phyloP scores from a whole-genome alignment of 2,113 vertebrate species.

The Pachycephala philippinensis region DNA sequence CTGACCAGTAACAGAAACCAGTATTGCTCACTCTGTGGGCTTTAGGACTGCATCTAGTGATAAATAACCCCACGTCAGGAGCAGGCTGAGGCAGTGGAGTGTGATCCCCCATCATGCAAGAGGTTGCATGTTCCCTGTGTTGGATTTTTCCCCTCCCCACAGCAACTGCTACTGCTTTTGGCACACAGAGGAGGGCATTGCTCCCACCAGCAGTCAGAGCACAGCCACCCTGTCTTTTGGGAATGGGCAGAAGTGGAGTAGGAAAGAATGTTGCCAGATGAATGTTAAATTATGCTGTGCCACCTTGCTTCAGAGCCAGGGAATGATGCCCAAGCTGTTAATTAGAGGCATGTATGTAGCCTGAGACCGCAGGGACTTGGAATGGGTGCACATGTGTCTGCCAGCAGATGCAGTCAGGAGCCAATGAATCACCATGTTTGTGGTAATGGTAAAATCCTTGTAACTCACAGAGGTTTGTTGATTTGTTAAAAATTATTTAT shows the following conservation, averaged over 20 bases:
- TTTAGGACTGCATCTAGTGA: not conserved
- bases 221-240: not conserved
- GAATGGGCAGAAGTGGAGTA: not conserved
- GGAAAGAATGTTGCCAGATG: not conserved
- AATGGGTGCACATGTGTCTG: not conserved
- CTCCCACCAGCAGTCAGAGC: not conserved
- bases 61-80: not conserved
- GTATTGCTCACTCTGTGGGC: not conserved
- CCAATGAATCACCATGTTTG: not conserved
- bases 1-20: not conserved
- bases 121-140: rapidly evolving
- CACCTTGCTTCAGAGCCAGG: not conserved
- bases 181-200: not conserved
- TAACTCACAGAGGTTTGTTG: not conserved
- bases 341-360: not conserved
- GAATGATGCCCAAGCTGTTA: not conserved
- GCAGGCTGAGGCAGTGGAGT: not conserved
- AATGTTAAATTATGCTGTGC: not conserved
- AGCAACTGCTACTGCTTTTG: not conserved
- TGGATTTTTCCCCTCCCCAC: not conserved
- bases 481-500: not conserved
- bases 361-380: not conserved
- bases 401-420: not conserved
- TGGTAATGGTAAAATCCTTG: not conserved
- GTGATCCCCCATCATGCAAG: not conserved